These are phyloP conservation scores for Apis laboriosa DNA, from an alignment of 1,140 invertebrate genomes.

Conservation along the genomic window DNA sequence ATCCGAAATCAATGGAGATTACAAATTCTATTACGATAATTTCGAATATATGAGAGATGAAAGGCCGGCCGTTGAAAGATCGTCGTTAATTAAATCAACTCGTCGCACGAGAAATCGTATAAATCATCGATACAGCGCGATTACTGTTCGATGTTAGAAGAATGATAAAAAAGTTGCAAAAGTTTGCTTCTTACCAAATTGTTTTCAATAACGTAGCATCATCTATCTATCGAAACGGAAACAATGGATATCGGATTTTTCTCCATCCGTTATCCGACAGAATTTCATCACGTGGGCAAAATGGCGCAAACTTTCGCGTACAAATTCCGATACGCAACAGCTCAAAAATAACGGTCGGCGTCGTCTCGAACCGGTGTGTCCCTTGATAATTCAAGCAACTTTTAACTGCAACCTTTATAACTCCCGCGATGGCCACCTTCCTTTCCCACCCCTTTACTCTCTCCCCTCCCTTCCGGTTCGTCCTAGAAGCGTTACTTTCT, in stretches of 20 bases:
- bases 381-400: constrained; percentile 78
- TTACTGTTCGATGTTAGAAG: too few species aligned
- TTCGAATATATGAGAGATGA: neutral
- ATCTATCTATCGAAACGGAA: too few species aligned
- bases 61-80: too few species aligned
- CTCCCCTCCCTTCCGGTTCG: constrained; percentile 44
- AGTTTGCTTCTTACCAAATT: neutral
- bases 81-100: too few species aligned
- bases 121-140: too few species aligned
- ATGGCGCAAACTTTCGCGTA: neutral
- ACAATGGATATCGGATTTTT: neutral
- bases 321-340: constrained; percentile 53
- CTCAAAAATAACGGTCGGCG: constrained; percentile 55
- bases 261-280: neutral
- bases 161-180: too few species aligned
- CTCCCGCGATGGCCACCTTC: constrained; percentile 63
- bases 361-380: constrained; percentile 56
- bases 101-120: too few species aligned
- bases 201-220: neutral
- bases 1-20: neutral
- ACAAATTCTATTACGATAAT: neutral
- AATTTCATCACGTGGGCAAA: neutral
- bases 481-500: constrained; percentile 73
- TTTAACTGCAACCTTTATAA: constrained; percentile 79
- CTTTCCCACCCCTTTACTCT: neutral